phyloP scores from a whole-genome alignment of 2,113 vertebrate genomes.

The Phodopus roborovskii region DNA sequence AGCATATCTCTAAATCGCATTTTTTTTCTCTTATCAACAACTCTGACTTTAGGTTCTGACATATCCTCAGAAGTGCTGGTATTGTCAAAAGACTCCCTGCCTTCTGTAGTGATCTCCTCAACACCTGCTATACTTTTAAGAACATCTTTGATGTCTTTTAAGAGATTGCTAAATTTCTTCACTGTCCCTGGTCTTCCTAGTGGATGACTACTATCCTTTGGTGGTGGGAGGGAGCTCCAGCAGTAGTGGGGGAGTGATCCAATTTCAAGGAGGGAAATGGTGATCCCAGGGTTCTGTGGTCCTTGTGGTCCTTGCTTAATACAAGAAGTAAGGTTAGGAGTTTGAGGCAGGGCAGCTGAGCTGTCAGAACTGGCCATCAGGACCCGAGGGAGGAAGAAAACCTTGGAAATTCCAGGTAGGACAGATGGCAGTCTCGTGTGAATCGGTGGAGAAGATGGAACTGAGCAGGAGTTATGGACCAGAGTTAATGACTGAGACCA shows the following conservation, averaged over 20 bases:
- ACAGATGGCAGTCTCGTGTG: not conserved
- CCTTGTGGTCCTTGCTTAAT: not conserved
- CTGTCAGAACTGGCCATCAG: not conserved
- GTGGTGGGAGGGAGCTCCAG: not conserved
- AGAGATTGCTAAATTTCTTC: conserved; percentile 54
- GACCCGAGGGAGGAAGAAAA: not conserved
- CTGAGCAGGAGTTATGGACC: conserved; percentile 2
- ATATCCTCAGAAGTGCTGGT: not conserved
- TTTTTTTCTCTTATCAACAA: conserved; percentile 15
- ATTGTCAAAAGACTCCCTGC: conserved; percentile 22
- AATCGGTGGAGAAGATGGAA: not conserved
- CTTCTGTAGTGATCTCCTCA: not conserved
- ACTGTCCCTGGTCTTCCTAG: not conserved
- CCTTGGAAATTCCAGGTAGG: not conserved
- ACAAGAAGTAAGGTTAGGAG: not conserved
- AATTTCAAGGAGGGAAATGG: conserved; percentile 52
- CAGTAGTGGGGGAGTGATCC: not conserved
- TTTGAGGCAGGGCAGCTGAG: not conserved
- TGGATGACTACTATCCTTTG: not conserved
- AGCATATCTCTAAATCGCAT: not conserved
- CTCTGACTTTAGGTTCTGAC: conserved; percentile 12
- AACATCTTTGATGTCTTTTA: conserved; percentile 54
- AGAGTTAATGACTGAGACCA: not conserved
- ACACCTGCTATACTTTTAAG: not conserved
- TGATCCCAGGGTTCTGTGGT: not conserved